Evolutionary conservation across 1,140 invertebrate species (phyloP), one percentile per base, ranked within the genome.

Genomic region (Potamilus streckersoni): DNA sequence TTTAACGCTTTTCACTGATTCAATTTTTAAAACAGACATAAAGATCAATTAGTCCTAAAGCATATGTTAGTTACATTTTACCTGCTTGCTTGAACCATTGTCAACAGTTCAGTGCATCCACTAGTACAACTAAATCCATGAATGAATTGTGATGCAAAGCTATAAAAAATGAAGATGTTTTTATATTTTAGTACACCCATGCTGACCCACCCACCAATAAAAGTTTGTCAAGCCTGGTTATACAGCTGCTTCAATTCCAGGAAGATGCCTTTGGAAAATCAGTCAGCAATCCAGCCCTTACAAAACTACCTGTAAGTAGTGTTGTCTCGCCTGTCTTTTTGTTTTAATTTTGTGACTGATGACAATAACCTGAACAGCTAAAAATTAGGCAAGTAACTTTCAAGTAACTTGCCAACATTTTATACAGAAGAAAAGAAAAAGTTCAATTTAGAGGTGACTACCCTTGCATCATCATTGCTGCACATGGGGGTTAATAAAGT

Each of bases 241-340:
- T 97, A 69, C 95, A 98, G 87, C 92, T 98, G 65, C 92, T 98
- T 65, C 96, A 98, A 88, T 98, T 98, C 90, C 97, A 98, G 92
- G 97, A 98, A 90, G 97, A 98, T 81, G 95, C 95, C 89, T 93
- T 98, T 86, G 97, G 97, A 4, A 97, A 97, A 92, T 96, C 95
- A 93, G 94, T 95, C 38, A 93, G 93, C 64, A 97, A 98, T 90
- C 95, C 96, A 80, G 89, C 91, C 16, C 85, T 92, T 49, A 91
- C 90, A 2, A 91, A 91, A 78, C 74, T 92, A 38, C 91, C 91
- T 56, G 91, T 91, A 85, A 87, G 89, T 87, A 64, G 31, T 38
- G 14, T 31, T 31, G n/a, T 72, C 62, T 14, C n/a, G 49, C 17
- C 23, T 57, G 55, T 20, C 11, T 11, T 57, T n/a, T 19, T 67